These are phyloP conservation scores for Cyphomyrus discorhynchus DNA, from an alignment of 2,113 vertebrate species.

Conservation along the genomic window DNA sequence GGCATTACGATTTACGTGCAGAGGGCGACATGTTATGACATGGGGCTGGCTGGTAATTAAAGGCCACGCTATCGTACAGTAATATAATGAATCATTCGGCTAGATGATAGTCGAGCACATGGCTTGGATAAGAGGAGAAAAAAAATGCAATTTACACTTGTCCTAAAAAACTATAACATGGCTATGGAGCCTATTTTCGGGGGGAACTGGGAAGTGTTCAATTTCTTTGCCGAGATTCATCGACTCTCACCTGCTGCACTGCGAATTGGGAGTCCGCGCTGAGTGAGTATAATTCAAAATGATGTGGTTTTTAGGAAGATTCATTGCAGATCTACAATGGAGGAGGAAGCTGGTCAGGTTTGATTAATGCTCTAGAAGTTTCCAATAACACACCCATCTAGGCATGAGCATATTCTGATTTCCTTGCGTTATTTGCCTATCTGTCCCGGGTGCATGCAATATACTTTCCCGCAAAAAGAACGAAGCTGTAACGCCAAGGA, in stretches of 20 bases:
- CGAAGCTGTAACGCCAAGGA: not conserved
- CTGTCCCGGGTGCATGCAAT: not conserved
- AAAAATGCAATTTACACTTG: constrained; percentile 14
- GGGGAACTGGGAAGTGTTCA: constrained; percentile 13
- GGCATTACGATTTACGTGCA: too few species aligned
- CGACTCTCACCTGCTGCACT: not conserved
- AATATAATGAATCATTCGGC: not conserved
- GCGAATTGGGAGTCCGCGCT: not conserved
- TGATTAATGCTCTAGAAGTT: not conserved
- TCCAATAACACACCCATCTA: not conserved
- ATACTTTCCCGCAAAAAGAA: not conserved
- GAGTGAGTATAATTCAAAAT: not conserved
- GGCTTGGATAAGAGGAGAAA: not conserved
- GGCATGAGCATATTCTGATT: not conserved
- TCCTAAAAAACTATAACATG: not conserved
- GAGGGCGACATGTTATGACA: not conserved
- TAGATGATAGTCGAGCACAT: not conserved
- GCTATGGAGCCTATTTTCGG: constrained; percentile 4
- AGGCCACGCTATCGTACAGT: not conserved
- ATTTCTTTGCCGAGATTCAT: constrained; percentile 12
- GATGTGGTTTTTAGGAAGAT: not conserved
- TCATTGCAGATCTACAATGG: not conserved
- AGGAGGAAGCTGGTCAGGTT: not conserved
- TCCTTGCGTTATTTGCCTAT: not conserved
- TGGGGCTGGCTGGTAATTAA: not conserved